Evolutionary conservation across 2,888 invertebrate genomes (phyloP).

Genomic region (Octodonta nipae): DNA sequence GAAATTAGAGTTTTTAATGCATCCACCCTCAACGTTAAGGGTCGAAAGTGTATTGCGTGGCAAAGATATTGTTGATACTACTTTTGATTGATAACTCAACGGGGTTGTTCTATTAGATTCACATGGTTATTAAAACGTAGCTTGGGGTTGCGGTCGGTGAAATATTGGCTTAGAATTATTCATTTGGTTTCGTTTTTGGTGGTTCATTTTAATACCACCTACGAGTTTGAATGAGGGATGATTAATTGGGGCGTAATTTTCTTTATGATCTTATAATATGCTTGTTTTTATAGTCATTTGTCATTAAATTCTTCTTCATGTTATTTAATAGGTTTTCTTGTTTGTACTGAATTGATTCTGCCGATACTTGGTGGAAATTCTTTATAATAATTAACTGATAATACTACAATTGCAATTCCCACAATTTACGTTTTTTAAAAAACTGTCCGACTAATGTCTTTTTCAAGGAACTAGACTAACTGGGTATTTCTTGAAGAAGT

Average conservation of each 20-base stretch:
- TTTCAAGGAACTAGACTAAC: too few relatives aligned
- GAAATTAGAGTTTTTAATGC: conserved; percentile 8
- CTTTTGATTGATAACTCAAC: conserved; percentile 10
- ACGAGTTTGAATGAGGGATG: conserved; percentile 3
- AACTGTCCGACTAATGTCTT: too few relatives aligned
- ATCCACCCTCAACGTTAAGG: conserved; percentile 3
- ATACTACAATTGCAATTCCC: too few relatives aligned
- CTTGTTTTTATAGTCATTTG: too few relatives aligned
- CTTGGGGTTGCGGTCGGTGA: conserved; percentile 8
- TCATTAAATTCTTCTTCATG: too few relatives aligned
- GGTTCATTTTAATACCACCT: conserved; percentile 11
- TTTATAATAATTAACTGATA: too few relatives aligned
- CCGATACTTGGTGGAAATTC: too few relatives aligned
- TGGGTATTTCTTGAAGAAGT: too few relatives aligned
- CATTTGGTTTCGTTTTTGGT: conserved; percentile 2
- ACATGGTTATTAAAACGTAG: conserved; percentile 12
- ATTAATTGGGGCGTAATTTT: neutral
- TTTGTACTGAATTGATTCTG: too few relatives aligned
- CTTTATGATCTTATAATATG: too few relatives aligned
- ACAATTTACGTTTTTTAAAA: too few relatives aligned
- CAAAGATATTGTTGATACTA: conserved; percentile 10
- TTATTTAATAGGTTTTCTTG: too few relatives aligned
- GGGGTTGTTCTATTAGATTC: conserved; percentile 9
- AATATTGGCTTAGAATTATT: conserved; percentile 7
- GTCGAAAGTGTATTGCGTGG: conserved; percentile 2